These are phyloP conservation scores for Pongo abelii DNA, from an alignment of 2,113 vertebrate genomes.

Conservation along the genomic window DNA sequence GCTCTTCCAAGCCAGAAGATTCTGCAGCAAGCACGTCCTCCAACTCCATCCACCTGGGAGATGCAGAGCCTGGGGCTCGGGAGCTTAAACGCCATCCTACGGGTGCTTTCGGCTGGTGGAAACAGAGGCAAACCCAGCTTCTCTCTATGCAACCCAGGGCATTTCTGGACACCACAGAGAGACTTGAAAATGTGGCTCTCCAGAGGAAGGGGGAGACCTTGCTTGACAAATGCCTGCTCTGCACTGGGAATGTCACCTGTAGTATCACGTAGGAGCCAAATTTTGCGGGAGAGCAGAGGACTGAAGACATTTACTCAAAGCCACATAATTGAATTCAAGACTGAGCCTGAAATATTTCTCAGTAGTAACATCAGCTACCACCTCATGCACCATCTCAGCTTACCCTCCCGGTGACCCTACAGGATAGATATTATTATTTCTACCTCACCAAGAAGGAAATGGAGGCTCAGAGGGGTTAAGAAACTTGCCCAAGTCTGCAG, in stretches of 20 bases:
- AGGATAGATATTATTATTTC: fast-evolving
- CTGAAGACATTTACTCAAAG: background rate
- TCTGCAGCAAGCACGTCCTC: fast-evolving
- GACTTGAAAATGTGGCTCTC: background rate
- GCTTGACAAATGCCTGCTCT: background rate
- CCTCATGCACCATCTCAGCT: fast-evolving
- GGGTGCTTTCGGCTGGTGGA: background rate
- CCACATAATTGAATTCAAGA: background rate
- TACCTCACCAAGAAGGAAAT: background rate
- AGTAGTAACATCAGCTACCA: fast-evolving
- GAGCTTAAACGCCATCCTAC: too few relatives aligned
- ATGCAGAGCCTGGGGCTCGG: background rate
- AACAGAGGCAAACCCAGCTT: background rate
- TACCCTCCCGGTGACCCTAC: background rate
- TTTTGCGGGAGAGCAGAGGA: background rate
- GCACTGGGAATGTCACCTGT: fast-evolving
- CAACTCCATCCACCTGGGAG: fast-evolving
- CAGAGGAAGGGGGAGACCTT: background rate
- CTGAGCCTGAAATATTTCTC: background rate
- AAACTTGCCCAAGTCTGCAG: background rate
- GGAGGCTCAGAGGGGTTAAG: background rate
- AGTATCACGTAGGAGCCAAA: fast-evolving
- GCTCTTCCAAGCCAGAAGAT: fast-evolving
- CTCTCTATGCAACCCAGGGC: fast-evolving
- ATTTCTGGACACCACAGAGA: background rate